A percentile compares a stretch with the other conserved stretches of the same genome.
Evolutionary conservation across 64 coral and sea anemone genomes (phyloP).

Genomic region (Stichodactyla mertensii): DNA sequence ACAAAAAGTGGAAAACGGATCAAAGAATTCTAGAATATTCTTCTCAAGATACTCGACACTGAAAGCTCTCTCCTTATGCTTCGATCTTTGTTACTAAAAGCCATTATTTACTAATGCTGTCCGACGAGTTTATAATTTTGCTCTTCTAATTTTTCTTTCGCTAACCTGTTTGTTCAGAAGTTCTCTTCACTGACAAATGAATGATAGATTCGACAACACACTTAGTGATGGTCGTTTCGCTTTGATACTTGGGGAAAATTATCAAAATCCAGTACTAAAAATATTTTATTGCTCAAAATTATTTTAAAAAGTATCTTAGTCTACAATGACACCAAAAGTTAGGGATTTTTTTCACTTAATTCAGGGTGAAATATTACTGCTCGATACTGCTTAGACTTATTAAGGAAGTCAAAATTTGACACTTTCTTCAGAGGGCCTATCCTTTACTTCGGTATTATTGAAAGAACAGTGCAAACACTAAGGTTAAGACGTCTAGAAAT

Average conservation of each 20-base stretch:
- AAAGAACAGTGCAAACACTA: not conserved
- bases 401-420: not conserved
- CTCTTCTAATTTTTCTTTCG: not conserved
- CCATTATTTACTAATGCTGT: conserved; percentile 5
- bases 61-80: not conserved
- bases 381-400: not conserved
- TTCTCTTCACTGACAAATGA: not conserved
- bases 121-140: not conserved
- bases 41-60: not conserved
- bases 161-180: not conserved
- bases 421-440: not conserved
- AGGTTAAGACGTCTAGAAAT: not conserved
- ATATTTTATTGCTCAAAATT: not conserved
- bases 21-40: not conserved
- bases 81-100: not conserved
- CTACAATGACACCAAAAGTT: not conserved
- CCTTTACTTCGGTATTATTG: not conserved
- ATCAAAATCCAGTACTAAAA: not conserved
- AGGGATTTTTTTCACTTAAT: not conserved
- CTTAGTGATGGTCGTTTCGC: not conserved
- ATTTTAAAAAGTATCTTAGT: not conserved
- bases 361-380: not conserved
- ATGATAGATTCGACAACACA: no score
- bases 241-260: not conserved
- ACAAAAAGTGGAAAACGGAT: not conserved